phyloP scores from a whole-genome alignment of 92 coral and sea anemone genomes.

The Bergia puertoricense region DNA sequence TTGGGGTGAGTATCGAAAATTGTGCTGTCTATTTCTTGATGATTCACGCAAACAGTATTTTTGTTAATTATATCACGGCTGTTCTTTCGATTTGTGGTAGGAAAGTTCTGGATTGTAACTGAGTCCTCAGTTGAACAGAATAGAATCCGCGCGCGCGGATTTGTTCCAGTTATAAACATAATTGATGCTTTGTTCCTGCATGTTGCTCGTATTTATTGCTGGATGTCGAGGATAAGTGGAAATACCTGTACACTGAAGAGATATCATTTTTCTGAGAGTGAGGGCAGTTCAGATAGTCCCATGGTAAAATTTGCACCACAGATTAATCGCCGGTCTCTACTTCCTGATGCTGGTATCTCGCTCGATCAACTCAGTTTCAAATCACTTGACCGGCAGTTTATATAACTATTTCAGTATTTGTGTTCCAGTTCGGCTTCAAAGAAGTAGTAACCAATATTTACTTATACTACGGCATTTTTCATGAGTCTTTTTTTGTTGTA shows the following conservation, averaged over 20 bases:
- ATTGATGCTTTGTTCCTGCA: background rate
- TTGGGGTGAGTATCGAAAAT: background rate
- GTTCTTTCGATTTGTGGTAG: background rate
- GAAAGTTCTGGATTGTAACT: background rate
- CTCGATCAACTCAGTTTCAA: background rate
- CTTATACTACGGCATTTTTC: background rate
- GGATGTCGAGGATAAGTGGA: background rate
- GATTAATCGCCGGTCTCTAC: background rate
- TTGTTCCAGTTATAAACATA: background rate
- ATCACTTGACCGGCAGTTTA: background rate
- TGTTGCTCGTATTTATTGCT: background rate
- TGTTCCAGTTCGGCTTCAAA: background rate
- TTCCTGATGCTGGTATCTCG: background rate
- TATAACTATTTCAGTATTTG: background rate
- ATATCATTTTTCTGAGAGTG: background rate
- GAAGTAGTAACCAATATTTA: background rate
- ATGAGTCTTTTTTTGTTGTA: background rate
- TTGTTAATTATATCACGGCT: background rate
- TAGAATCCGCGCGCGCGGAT: background rate
- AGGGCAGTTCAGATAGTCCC: background rate
- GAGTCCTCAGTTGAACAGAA: too few species aligned
- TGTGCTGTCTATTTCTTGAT: background rate
- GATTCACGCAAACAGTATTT: too few species aligned
- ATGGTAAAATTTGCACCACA: background rate
- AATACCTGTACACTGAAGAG: background rate